Base-by-base conservation (phyloP, 2,797 vertebrate species). In the Dendrocincla fuliginosa region DNA sequence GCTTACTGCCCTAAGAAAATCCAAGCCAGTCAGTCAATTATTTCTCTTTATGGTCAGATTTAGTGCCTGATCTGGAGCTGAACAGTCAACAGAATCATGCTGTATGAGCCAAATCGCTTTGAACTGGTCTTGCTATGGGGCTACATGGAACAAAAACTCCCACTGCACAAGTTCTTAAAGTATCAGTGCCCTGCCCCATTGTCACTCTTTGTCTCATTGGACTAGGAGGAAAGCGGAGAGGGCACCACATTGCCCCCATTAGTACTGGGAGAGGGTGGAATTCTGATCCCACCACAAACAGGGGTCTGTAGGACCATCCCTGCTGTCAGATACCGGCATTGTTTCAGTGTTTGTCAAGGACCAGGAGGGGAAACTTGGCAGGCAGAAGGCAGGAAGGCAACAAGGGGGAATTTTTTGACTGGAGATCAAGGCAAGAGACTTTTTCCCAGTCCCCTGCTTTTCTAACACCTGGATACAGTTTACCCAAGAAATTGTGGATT, bases 31-130 rank as follows among this genome's bases (percentile, higher is more conserved):
- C 30, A 46, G 55, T 32, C 50, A 85, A 61, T 89, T 94, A 50
- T 77, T 95, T 90, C 64, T 80, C 65, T 80, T 92, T 85, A 30
- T 16, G 57, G n/a, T 17, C 59, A 89, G 68, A 59, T 71, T 80
- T 61, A 56, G 16, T 32, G 18, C n/a, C 59, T 9, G 14, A 32
- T 71, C 76, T 4, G 8, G 67, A 87, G 76, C 14, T 13, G 13
- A 70, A 46, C 1, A 13, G 56, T 49, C 59, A 74, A 46, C 33
- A 94, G 86, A 77, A 79, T 52, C 25, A 56, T 13, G 6, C 24
- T 44, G 14, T 16, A 10, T 2, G 14, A 81, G 10, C 35, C 20
- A 18, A 35, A 33, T 42, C 3, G 6, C 56, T 89, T 64, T 60
- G 18, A 75, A 50, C 35, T 4, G 41, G 30, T 41, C 25, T 79